Base-by-base conservation (phyloP, 2,888 invertebrate genomes). In the Apeira syringaria region DNA sequence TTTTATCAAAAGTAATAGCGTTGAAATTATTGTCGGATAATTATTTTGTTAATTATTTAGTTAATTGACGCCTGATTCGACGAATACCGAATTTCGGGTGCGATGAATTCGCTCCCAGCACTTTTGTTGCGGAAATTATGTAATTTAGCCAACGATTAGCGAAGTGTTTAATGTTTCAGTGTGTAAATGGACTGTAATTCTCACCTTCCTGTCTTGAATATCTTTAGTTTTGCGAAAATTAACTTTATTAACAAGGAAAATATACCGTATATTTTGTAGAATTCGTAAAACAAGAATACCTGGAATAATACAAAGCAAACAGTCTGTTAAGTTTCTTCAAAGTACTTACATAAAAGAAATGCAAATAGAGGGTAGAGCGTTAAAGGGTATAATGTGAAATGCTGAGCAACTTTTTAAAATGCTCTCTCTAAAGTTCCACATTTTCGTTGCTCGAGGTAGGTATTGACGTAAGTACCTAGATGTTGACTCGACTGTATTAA, bases 11-110 rank as follows among this genome's bases (percentile, higher is more conserved):
- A 54, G 61, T 66, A 69, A 68, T 61, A 60, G 56, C 62, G 62
- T 68, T 64, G 58, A 72, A 81, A 80, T 83, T 72, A 78, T 77
- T 73, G 68, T 71, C 64, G 71, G 65, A 59, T 80, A 80, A 86
- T 81, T 83, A 75, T 76, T 80, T 75, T 64, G 80, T 78, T 83
- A 80, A 81, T 15, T 76, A 56, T 47, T 67, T 59, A 58, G 61
- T 58, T 64, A 62, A 71, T 59, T 57, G 61, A 45, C 47, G 51
- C 50, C 47, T 37, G 56, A 55, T 58, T 55, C 47, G 54, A 56
- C 55, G 54, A 56, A 59, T 45, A 28, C 53, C 50, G 57, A 62
- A 49, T 54, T 59, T 58, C 32, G 47, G 58, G 53, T 50, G 48
- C 50, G 50, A 52, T 58, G 61, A 61, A 62, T 69, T 67, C 56